Evolutionary conservation across 2,113 vertebrate genomes (phyloP).

Genomic region (Muntiacus reevesi): DNA sequence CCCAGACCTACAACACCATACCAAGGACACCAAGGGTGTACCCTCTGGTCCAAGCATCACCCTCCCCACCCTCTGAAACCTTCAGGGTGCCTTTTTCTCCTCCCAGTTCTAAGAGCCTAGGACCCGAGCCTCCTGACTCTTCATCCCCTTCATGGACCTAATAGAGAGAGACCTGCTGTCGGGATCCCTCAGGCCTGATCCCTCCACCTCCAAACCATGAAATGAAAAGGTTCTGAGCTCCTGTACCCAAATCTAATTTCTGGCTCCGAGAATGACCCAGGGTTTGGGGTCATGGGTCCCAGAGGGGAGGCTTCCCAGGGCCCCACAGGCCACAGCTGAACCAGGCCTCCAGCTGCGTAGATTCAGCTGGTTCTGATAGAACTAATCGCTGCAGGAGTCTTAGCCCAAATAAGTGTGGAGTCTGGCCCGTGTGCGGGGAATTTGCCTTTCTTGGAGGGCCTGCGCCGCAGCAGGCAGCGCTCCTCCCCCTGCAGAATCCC

Average conservation of each 20-base stretch:
- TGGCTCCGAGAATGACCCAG: neutral
- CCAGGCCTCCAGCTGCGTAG: accelerated
- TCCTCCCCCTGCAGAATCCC: accelerated
- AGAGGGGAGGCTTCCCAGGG: neutral
- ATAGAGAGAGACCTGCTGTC: neutral
- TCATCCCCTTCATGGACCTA: neutral
- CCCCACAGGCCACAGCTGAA: neutral
- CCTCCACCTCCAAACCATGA: neutral
- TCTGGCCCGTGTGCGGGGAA: accelerated
- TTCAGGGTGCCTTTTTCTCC: neutral
- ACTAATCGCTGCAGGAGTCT: neutral
- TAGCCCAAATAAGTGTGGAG: neutral
- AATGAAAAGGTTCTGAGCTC: neutral
- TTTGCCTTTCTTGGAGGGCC: neutral
- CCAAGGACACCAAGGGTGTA: neutral
- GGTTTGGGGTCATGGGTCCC: neutral
- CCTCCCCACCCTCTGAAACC: neutral
- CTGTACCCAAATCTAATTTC: neutral
- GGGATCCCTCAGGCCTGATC: neutral
- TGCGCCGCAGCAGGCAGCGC: neutral
- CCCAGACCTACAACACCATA: neutral
- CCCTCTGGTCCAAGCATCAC: neutral
- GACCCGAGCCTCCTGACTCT: neutral
- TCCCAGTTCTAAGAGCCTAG: neutral
- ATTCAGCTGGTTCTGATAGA: neutral